phyloP scores from a whole-genome alignment of 2,888 invertebrate species.

The Melanargia galathea region DNA sequence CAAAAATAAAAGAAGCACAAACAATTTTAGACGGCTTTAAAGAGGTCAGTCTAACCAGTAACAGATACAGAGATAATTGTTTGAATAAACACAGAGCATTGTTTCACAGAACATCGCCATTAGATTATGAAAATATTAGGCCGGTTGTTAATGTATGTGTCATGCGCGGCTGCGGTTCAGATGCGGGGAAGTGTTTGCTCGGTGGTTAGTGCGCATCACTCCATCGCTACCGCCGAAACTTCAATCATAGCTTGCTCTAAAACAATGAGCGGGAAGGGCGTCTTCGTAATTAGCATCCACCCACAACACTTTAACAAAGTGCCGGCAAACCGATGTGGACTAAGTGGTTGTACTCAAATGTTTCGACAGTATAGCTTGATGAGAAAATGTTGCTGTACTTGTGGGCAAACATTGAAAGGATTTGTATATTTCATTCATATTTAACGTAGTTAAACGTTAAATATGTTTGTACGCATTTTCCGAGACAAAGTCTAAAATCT shows the following conservation, averaged over 20 bases:
- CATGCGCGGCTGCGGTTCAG: constrained; percentile 70
- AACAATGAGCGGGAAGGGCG: constrained; percentile 81
- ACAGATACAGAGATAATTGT: constrained; percentile 77
- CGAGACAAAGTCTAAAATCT: too few species aligned
- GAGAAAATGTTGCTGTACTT: constrained; percentile 53
- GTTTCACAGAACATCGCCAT: constrained; percentile 82
- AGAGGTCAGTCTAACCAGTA: constrained; percentile 79
- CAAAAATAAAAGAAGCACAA: constrained; percentile 60
- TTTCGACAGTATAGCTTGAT: constrained; percentile 58
- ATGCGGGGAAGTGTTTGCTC: constrained; percentile 67
- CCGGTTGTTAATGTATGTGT: constrained; percentile 80
- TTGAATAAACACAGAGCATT: constrained; percentile 75
- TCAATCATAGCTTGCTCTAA: constrained; percentile 81
- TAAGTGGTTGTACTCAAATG: constrained; percentile 70
- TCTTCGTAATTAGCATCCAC: constrained; percentile 78
- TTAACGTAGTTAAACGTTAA: neutral
- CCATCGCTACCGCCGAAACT: constrained; percentile 70
- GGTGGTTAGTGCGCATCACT: constrained; percentile 75
- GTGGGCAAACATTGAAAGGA: constrained; percentile 19
- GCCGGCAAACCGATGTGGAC: constrained; percentile 59
- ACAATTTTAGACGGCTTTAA: constrained; percentile 78
- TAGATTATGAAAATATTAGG: constrained; percentile 83
- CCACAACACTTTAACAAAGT: constrained; percentile 71
- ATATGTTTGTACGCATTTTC: too few species aligned
- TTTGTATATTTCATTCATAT: constrained; percentile 10